Conservation (phyloP, 2,113 vertebrate species). For the Drymodes brunneopygia region DNA sequence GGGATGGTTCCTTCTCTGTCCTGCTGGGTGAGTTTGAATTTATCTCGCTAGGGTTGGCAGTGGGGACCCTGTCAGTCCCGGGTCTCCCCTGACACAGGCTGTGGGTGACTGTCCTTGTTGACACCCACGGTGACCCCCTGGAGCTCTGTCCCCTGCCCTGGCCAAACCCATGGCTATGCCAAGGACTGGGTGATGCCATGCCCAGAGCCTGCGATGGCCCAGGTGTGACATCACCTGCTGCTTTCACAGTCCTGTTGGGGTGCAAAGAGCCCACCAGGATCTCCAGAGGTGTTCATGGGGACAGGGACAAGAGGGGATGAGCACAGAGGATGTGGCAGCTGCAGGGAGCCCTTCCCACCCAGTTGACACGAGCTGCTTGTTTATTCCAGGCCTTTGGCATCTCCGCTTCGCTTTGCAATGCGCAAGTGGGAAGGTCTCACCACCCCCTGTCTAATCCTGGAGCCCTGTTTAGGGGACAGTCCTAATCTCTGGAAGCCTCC, state of each 20-base stretch:
- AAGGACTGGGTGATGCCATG: neutral
- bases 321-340: rapidly evolving
- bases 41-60: neutral
- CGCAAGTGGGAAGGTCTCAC: neutral
- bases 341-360: neutral
- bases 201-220: neutral
- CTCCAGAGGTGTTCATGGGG: neutral
- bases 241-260: neutral
- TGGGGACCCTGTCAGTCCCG: neutral
- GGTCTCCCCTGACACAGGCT: neutral
- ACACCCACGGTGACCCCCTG: neutral
- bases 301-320: neutral
- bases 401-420: rapidly evolving
- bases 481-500: neutral
- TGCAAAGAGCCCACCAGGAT: neutral
- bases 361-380: rapidly evolving
- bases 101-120: neutral
- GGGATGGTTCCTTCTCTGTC: neutral
- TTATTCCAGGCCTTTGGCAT: neutral
- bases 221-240: neutral
- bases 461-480: neutral
- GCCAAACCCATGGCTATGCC: neutral
- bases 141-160: neutral
- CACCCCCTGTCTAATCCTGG: neutral
- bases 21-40: neutral